Percentiles rank a stretch among this genome's conserved stretches.
phyloP scores from a whole-genome alignment of 2,888 invertebrate genomes.

The Lepidochitona cinerea region DNA sequence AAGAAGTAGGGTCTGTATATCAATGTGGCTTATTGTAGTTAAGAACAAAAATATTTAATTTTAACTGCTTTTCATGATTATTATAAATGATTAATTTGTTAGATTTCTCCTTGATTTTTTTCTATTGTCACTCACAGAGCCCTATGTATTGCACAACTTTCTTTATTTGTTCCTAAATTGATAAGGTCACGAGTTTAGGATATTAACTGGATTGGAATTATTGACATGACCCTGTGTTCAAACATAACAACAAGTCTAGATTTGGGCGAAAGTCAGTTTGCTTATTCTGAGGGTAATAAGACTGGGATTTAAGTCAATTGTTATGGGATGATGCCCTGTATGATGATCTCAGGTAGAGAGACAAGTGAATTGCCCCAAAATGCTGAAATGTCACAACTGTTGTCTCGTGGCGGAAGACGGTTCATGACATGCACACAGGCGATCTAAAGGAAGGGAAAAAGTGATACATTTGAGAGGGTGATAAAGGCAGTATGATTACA shows the following conservation, averaged over 20 bases:
- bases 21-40: too few species aligned
- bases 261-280: background rate
- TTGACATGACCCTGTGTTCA: background rate
- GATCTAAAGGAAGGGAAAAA: background rate
- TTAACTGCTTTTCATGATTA: too few species aligned
- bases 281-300: background rate
- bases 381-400: background rate
- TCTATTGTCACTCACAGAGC: too few species aligned
- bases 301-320: background rate
- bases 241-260: background rate
- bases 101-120: too few species aligned
- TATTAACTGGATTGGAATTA: background rate
- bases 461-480: background rate
- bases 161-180: background rate
- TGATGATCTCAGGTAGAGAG: background rate
- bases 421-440: conserved; percentile 1
- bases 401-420: background rate
- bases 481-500: background rate
- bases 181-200: background rate
- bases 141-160: too few species aligned
- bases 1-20: too few species aligned
- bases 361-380: background rate
- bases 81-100: too few species aligned
- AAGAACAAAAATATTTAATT: too few species aligned
- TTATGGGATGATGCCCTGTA: background rate